Conservation (phyloP, 2,888 invertebrate species). For the Calliphora vomitoria region DNA sequence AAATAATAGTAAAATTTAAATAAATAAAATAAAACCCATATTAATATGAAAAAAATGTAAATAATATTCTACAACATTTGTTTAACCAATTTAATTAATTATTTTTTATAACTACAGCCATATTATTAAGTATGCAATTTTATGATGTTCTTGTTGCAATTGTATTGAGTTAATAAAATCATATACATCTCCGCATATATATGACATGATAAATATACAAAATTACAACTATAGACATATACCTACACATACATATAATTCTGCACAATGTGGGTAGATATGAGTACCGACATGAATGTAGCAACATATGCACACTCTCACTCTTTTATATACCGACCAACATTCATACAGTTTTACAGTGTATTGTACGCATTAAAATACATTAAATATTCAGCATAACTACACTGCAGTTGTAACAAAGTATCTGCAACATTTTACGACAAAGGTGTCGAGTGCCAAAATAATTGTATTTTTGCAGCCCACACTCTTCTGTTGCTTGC, state of each 20-base stretch:
- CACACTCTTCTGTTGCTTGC: conserved; percentile 11
- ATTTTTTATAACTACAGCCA: conserved; percentile 42
- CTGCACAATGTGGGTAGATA: background rate
- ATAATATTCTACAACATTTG: conserved; percentile 22
- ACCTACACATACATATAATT: background rate
- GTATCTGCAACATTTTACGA: conserved; percentile 66
- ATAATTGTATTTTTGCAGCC: conserved; percentile 43
- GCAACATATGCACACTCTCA: conserved; percentile 15
- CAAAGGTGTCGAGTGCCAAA: conserved; percentile 62
- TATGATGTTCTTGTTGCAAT: conserved; percentile 23
- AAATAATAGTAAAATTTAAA: conserved; percentile 14
- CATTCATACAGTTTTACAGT: conserved; percentile 6
- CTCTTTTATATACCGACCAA: background rate
- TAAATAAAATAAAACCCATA: background rate
- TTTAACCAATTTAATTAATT: conserved; percentile 57
- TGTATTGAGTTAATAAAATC: conserved; percentile 62
- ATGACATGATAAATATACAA: conserved; percentile 25
- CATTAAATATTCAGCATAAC: conserved; percentile 65
- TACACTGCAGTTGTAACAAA: conserved; percentile 66
- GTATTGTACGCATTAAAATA: conserved; percentile 46
- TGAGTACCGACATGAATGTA: background rate
- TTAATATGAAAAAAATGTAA: conserved; percentile 14
- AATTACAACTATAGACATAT: background rate
- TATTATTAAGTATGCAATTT: conserved; percentile 31
- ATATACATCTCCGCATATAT: conserved; percentile 26